A percentile compares a stretch with the other conserved stretches of the same genome.
phyloP scores from a whole-genome alignment of 2,888 invertebrate genomes.

The Noctua janthina region DNA sequence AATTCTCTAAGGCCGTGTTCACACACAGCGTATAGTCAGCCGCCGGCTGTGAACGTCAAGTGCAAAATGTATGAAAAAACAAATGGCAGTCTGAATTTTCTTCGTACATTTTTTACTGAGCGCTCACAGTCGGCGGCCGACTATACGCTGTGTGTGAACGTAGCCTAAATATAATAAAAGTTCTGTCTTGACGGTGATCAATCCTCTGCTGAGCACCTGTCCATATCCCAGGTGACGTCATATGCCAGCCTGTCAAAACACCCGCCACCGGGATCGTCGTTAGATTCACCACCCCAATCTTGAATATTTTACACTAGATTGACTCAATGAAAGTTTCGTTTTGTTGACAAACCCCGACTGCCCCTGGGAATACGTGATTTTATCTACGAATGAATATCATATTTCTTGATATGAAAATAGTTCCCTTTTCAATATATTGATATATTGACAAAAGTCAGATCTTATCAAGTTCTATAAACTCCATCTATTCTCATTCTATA shows the following conservation, averaged over 20 bases:
- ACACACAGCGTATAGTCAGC: no score
- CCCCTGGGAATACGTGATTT: slow-evolving; percentile 41
- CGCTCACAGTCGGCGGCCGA: no score
- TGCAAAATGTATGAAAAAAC: no score
- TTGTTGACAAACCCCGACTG: slow-evolving; percentile 47
- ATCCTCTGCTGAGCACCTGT: not conserved
- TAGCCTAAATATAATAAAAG: not conserved
- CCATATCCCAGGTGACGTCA: slow-evolving; percentile 31
- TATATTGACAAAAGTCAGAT: not conserved
- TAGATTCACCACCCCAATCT: slow-evolving; percentile 41
- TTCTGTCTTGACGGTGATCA: not conserved
- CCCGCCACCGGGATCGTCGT: slow-evolving; percentile 39
- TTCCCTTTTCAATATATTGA: slow-evolving; percentile 1
- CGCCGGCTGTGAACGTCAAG: no score
- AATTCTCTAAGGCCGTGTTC: not conserved
- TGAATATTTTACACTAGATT: slow-evolving; percentile 56
- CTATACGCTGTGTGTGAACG: no score
- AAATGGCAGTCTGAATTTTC: no score
- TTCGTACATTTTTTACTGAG: no score
- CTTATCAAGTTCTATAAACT: not conserved
- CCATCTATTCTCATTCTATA: not conserved
- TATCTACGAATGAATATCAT: slow-evolving; percentile 49
- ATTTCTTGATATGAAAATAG: slow-evolving; percentile 29
- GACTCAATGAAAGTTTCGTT: slow-evolving; percentile 49
- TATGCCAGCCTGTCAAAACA: slow-evolving; percentile 29